phyloP scores from a whole-genome alignment of 2,888 invertebrate species.

The Lamellibrachia satsuma region DNA sequence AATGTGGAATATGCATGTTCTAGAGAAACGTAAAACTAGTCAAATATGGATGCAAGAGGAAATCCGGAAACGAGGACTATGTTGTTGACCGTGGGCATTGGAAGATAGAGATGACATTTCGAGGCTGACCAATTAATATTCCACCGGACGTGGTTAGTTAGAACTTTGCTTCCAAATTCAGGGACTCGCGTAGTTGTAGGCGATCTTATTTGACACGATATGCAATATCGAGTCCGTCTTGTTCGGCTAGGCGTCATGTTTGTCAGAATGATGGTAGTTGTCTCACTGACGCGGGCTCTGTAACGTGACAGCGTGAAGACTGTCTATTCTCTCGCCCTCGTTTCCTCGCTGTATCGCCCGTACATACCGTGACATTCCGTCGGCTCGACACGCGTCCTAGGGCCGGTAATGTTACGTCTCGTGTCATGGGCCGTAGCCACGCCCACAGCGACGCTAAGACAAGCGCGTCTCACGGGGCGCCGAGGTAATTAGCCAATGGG shows the following conservation, averaged over 20 bases:
- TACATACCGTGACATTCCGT: not conserved
- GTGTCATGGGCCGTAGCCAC: not conserved
- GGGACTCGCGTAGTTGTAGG: no score
- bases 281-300: not conserved
- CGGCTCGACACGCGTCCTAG: not conserved
- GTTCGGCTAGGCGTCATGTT: not conserved
- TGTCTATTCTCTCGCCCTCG: not conserved
- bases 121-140: not conserved
- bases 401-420: not conserved
- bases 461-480: not conserved
- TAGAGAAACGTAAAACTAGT: no score
- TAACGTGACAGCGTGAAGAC: not conserved
- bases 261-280: not conserved
- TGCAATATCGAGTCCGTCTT: no score
- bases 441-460: not conserved
- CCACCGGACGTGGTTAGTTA: no score
- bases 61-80: no score
- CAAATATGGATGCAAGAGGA: no score
- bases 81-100: not conserved
- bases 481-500: not conserved
- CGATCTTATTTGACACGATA: no score
- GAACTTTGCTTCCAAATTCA: no score
- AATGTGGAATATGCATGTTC: not conserved
- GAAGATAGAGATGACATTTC: not conserved
- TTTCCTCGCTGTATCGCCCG: not conserved